Percentiles rank a stretch among this genome's conserved stretches.
These are phyloP conservation scores for Artemisiospiza belli DNA, from an alignment of 2,113 vertebrate species.

Conservation along the genomic window DNA sequence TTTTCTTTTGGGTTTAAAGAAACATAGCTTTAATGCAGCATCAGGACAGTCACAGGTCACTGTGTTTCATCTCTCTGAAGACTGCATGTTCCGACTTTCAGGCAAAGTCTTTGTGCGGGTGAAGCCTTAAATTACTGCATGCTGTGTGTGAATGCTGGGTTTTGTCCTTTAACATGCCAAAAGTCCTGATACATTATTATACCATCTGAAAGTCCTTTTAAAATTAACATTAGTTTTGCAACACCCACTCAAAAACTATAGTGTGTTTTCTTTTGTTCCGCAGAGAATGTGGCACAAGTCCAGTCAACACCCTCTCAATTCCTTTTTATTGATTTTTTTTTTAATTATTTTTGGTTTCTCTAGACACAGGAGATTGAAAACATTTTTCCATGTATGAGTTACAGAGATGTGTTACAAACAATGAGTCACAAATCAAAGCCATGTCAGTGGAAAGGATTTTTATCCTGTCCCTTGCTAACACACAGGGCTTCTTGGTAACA, in stretches of 20 bases:
- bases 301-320: background rate
- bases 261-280: background rate
- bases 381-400: background rate
- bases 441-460: background rate
- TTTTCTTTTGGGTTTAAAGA: background rate
- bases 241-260: background rate
- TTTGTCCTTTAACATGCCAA: background rate
- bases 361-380: background rate
- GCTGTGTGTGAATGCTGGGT: background rate
- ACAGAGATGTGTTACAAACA: background rate
- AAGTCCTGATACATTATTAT: background rate
- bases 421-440: background rate
- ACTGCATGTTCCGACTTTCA: background rate
- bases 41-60: rapidly evolving
- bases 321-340: background rate
- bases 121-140: background rate
- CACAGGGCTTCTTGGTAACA: background rate
- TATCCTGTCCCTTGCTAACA: background rate
- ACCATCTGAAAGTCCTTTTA: background rate
- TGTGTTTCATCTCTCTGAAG: background rate
- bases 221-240: background rate
- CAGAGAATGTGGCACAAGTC: background rate
- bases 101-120: background rate
- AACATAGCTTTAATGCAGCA: background rate
- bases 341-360: background rate